Base-by-base conservation (phyloP, 1,140 invertebrate genomes). In the Caenorhabditis remanei region DNA sequence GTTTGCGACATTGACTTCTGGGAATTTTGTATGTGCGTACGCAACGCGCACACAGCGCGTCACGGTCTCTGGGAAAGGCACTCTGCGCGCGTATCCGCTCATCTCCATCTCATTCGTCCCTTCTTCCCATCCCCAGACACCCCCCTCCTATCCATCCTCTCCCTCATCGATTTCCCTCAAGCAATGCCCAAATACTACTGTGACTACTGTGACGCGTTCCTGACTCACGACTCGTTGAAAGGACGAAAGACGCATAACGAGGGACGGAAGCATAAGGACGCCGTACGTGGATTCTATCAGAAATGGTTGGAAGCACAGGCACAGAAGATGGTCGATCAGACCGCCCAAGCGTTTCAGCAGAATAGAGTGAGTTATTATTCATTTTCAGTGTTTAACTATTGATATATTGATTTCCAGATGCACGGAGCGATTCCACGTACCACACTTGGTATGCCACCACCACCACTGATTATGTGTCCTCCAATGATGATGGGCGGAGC, bases 231-330 rank as follows among this genome's bases (percentile, higher is more conserved):
- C 93, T 99, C 98, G 16, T 98, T 98, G 0, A 99, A 97, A 89
- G 98, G 99, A 0, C 94, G 98, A 84, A 99, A 99, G 94, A 99
- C 98, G 4, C 98, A 99, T 92, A 99, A 98, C 93, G 98, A 97
- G 88, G 98, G 98, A 9, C 94, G 98, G 88, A 99, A 99, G 93
- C 98, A 99, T 93, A 99, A 99, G 93, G 98, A 99, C 92, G 99
- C 99, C 94, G 98, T 99, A 0, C 97, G 98, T 93, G 97, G 98
- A 93, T 99, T 97, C 92, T 99, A 99, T 93, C 79, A 99, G 92
- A 99, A 99, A 94, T 99, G 98, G 98, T 97, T 99, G 96, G 98
- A 99, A 93, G 97, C 99, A 93, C 97, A 99, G 94, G 98, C 94
- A 4, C 94, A 93, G 93, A 96, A 97, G 94, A 93, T 99, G 21